Base-by-base conservation (phyloP, 2,888 invertebrate genomes). In the Rhagonycha lutea region DNA sequence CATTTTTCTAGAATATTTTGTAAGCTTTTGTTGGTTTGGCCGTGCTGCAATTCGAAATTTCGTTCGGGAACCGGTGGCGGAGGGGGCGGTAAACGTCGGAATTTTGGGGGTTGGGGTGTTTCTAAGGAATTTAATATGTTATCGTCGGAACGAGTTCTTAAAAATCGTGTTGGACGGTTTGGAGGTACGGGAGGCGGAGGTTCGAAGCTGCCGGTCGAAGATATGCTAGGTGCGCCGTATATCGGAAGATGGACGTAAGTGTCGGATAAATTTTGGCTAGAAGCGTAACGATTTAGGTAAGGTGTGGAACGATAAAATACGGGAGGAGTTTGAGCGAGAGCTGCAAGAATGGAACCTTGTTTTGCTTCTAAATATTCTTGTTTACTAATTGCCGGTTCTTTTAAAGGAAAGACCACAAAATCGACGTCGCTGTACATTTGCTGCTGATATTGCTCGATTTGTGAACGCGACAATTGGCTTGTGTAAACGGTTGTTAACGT, bases 311-410 rank as follows among this genome's bases (percentile, higher is more conserved):
- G 90, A 84, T 96, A 96, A 82, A 96, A 92, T 69, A 94, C 90
- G 73, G 94, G 92, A 75, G 91, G 92, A 86, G 94, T 94, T 78
- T 90, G 90, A 2, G 91, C 91, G 82, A 91, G 88, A 63, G 92
- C 92, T 0, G 92, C 92, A 82, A 93, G 87, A 12, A 94, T 89
- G 61, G 94, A 94, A 0, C 95, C 93, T 83, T 95, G 92, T 86
- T 96, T 96, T 70, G 96, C 95, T 84, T 97, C 96, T 81, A 96
- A 91, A 87, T 97, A 97, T 86, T 97, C 96, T 86, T 96, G 96
- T 85, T 96, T 95, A 79, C 96, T 96, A 67, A 96, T 91, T 0
- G 95, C 93, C 10, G 96, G 96, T 87, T 97, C 96, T 88, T 96
- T 96, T 78, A 96, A 87, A 0, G 96, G 96, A 84, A 96, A 97